Conservation (phyloP, 1,140 invertebrate species). For the Euglossa dilemma region DNA sequence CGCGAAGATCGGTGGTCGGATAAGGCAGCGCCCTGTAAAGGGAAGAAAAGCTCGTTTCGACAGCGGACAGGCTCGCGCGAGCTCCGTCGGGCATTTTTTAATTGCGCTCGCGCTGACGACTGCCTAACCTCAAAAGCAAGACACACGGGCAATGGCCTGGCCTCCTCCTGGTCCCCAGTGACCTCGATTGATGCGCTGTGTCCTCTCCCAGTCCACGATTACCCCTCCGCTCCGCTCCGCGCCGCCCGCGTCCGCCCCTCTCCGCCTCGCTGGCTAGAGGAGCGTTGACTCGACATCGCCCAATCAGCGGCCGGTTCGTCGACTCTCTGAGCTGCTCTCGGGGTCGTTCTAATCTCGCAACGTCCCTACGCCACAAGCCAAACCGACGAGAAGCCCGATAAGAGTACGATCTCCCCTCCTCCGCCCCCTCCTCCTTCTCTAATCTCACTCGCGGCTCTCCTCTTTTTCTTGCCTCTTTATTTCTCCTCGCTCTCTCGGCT, state of each 20-base stretch:
- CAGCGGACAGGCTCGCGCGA: conserved; percentile 5
- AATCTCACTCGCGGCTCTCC: conserved; percentile 24
- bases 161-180: conserved; percentile 76
- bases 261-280: conserved; percentile 30
- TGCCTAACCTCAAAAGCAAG: conserved; percentile 79
- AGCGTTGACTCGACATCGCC: conserved; percentile 69
- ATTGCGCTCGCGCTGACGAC: conserved; percentile 72
- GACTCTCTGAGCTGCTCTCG: conserved; percentile 68
- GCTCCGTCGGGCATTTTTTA: conserved; percentile 73
- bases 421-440: neutral
- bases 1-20: neutral
- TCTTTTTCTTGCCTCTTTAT: conserved; percentile 43
- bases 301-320: conserved; percentile 68
- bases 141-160: conserved; percentile 78
- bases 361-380: conserved; percentile 68
- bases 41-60: conserved; percentile 42
- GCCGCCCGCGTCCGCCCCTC: conserved; percentile 27
- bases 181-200: conserved; percentile 79
- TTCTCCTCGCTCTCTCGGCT: conserved; percentile 2
- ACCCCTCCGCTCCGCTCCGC: conserved; percentile 22
- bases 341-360: conserved; percentile 72
- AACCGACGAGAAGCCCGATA: conserved; percentile 73
- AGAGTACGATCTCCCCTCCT: conserved; percentile 48
- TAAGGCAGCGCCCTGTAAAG: neutral
- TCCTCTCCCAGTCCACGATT: conserved; percentile 65